Percentiles rank a stretch among this genome's conserved stretches.
These are phyloP conservation scores for Megaceryle maxima DNA, from an alignment of 2,113 vertebrate species.

Conservation along the genomic window DNA sequence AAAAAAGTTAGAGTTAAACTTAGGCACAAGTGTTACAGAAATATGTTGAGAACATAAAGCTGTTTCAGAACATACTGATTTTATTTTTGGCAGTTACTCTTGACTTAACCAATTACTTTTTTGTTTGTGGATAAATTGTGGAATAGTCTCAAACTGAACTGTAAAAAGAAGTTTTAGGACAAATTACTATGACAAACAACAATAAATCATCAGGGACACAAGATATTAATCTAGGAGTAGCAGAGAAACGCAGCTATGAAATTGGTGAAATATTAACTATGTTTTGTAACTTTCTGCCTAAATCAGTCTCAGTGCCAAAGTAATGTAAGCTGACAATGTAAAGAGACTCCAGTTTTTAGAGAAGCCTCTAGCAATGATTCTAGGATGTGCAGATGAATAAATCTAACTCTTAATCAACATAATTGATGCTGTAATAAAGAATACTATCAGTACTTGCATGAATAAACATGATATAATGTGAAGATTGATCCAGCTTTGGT, in stretches of 20 bases:
- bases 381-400: background rate
- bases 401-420: background rate
- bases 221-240: background rate
- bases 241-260: background rate
- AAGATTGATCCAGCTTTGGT: background rate
- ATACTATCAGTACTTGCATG: background rate
- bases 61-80: background rate
- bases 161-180: background rate
- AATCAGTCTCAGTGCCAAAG: background rate
- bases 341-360: background rate
- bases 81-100: background rate
- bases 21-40: background rate
- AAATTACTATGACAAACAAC: background rate
- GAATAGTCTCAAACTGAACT: background rate
- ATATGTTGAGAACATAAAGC: background rate
- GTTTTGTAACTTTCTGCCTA: background rate
- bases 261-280: background rate
- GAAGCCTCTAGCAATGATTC: background rate
- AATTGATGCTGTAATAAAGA: background rate
- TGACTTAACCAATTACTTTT: background rate
- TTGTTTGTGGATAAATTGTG: background rate
- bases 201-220: background rate
- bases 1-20: rapidly evolving
- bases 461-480: background rate
- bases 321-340: background rate